phyloP scores from a whole-genome alignment of 2,888 invertebrate genomes.

The Limenitis camilla region DNA sequence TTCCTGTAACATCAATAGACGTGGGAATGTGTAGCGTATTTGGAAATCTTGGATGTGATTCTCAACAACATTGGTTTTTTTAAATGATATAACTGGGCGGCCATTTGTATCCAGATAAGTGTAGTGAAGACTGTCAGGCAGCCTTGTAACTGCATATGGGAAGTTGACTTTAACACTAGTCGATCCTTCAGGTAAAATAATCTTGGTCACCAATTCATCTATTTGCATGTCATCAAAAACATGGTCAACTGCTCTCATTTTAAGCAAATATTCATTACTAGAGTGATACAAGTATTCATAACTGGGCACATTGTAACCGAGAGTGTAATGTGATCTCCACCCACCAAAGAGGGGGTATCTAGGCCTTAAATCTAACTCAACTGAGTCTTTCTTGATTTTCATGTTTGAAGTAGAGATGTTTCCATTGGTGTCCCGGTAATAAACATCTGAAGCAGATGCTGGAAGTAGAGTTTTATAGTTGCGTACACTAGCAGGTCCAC shows the following conservation, averaged over 20 bases:
- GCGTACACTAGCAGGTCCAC: constrained; percentile 91
- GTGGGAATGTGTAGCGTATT: constrained; percentile 90
- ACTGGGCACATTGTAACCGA: constrained; percentile 98
- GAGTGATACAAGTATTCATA: constrained; percentile 94
- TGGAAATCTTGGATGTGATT: constrained; percentile 97
- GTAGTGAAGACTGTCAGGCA: constrained; percentile 84
- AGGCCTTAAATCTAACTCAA: constrained; percentile 96
- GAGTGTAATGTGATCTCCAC: constrained; percentile 97
- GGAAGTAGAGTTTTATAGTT: constrained; percentile 90
- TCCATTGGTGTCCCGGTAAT: constrained; percentile 97
- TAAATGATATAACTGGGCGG: constrained; percentile 88
- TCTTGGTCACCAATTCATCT: constrained; percentile 88
- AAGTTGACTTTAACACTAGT: constrained; percentile 85
- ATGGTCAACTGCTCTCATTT: constrained; percentile 97
- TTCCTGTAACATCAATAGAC: constrained; percentile 91
- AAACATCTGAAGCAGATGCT: constrained; percentile 94
- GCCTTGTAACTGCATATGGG: constrained; percentile 86
- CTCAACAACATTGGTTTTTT: constrained; percentile 91
- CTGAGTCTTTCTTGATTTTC: constrained; percentile 89
- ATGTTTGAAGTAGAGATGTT: constrained; percentile 99
- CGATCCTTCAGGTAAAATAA: constrained; percentile 95
- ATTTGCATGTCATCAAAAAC: constrained; percentile 97
- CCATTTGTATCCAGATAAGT: constrained; percentile 97
- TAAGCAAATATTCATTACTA: constrained; percentile 86
- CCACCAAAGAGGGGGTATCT: constrained; percentile 98